These are phyloP conservation scores for Ctenopoma kingsleyae DNA, from an alignment of 2,797 vertebrate species.

Conservation along the genomic window DNA sequence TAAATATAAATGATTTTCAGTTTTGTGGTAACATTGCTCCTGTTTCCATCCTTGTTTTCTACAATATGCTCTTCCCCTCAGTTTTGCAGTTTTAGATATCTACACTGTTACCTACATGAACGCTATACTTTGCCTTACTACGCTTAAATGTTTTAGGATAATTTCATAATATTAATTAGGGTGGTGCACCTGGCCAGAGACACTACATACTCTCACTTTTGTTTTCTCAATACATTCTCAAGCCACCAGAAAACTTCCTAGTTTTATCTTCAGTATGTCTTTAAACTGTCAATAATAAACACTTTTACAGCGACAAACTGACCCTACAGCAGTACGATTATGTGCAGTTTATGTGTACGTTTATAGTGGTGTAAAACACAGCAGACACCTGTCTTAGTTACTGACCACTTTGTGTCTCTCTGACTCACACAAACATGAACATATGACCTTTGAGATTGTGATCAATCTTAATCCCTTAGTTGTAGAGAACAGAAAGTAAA, in stretches of 20 bases:
- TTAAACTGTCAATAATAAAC: neutral
- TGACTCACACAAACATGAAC: neutral
- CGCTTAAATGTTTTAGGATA: too few relatives aligned
- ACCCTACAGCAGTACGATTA: neutral
- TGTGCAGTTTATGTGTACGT: neutral
- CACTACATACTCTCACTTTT: too few relatives aligned
- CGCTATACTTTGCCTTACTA: too few relatives aligned
- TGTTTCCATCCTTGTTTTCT: neutral
- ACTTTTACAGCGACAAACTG: neutral
- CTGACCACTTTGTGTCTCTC: neutral
- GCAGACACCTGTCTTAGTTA: neutral
- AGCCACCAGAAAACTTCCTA: neutral
- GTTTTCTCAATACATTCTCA: too few relatives aligned
- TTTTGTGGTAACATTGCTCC: too few relatives aligned
- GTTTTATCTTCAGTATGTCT: too few relatives aligned
- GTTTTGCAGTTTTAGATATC: neutral
- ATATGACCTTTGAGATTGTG: conserved; percentile 35
- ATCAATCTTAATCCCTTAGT: conserved; percentile 12
- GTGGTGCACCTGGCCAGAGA: too few relatives aligned
- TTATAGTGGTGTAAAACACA: neutral
- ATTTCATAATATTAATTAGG: too few relatives aligned
- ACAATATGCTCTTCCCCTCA: neutral
- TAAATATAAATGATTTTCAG: neutral
- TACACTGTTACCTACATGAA: neutral
- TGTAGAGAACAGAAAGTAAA: conserved; percentile 14